These are phyloP conservation scores for Melieria picta DNA, from an alignment of 2,888 invertebrate genomes.

Conservation along the genomic window DNA sequence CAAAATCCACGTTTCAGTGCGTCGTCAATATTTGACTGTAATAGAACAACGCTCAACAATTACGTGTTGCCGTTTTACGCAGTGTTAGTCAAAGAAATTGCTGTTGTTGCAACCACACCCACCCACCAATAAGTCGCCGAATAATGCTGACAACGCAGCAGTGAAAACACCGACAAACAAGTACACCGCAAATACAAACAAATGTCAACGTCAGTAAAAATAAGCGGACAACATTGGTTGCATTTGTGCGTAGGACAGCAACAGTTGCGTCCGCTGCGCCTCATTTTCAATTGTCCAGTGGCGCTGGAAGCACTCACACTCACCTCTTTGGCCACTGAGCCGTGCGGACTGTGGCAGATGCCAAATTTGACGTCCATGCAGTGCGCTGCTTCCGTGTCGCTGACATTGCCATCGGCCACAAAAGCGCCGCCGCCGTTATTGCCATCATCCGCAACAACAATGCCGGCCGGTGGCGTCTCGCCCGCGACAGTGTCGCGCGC, in stretches of 20 bases:
- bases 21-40: no score
- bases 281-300: not conserved
- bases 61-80: no score
- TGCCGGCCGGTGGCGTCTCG: conserved; percentile 8
- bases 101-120: no score
- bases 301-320: conserved; percentile 30
- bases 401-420: conserved; percentile 51
- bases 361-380: conserved; percentile 62
- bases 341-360: conserved; percentile 58
- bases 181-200: conserved; percentile 1
- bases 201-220: not conserved
- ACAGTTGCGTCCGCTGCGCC: not conserved
- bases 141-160: conserved; percentile 14
- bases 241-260: not conserved
- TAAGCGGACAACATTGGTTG: not conserved
- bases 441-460: conserved; percentile 29
- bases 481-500: conserved; percentile 7
- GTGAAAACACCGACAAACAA: conserved; percentile 10
- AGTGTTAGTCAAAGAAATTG: no score
- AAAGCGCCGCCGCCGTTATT: conserved; percentile 36
- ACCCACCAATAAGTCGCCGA: conserved; percentile 21
- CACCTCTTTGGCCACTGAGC: conserved; percentile 60
- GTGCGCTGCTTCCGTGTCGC: conserved; percentile 54
- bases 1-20: no score
- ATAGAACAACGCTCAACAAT: no score